Conservation (phyloP, 1,140 invertebrate species). For the Sycophila sp. region DNA sequence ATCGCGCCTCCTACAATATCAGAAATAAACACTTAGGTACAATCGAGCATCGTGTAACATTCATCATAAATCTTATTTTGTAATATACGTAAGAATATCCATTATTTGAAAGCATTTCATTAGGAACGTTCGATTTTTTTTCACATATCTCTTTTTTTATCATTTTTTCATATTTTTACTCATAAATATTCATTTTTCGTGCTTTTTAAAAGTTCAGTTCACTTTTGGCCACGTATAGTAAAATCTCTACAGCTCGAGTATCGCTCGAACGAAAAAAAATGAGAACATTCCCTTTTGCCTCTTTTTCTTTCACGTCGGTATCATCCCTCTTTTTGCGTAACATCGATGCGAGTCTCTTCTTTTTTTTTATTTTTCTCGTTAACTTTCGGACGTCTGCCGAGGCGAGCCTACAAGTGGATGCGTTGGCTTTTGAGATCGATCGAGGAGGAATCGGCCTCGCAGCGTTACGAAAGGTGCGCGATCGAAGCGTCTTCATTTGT, state of each 20-base stretch:
- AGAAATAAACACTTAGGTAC: slow-evolving; percentile 33
- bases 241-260: not conserved
- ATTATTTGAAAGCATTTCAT: slow-evolving; percentile 54
- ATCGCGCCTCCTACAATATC: slow-evolving; percentile 3
- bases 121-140: slow-evolving; percentile 56
- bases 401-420: no score
- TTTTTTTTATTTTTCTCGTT: slow-evolving; percentile 29
- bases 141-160: slow-evolving; percentile 35
- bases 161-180: not conserved
- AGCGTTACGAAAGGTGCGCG: slow-evolving; percentile 25
- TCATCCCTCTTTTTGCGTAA: no score
- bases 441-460: no score
- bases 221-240: slow-evolving; percentile 26
- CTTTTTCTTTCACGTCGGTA: no score
- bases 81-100: slow-evolving; percentile 47
- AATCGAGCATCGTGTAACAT: slow-evolving; percentile 29
- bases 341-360: no score
- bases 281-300: no score
- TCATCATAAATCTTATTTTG: slow-evolving; percentile 29
- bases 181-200: slow-evolving; percentile 14
- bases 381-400: no score
- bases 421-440: no score
- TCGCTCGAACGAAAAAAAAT: slow-evolving; percentile 21
- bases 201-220: slow-evolving; percentile 12
- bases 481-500: slow-evolving; percentile 13